Conservation (phyloP, 2,888 invertebrate genomes). For the Lochmaea capreae region DNA sequence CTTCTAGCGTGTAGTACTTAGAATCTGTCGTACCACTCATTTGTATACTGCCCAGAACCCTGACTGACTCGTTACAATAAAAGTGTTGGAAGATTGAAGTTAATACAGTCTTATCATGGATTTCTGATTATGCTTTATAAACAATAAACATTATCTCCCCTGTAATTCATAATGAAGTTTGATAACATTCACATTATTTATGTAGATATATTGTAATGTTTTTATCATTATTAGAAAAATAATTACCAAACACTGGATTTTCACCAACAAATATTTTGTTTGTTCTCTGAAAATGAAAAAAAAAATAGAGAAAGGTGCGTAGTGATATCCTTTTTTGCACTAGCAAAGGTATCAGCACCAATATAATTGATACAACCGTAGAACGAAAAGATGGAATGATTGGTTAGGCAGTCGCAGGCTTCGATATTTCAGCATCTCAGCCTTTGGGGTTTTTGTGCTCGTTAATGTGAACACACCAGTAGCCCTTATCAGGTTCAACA, state of each 20-base stretch:
- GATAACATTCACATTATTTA: not conserved
- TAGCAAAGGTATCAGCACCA: too few relatives aligned
- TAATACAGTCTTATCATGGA: not conserved
- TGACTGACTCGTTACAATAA: not conserved
- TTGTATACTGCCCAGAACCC: not conserved
- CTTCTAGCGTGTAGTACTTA: slow-evolving; percentile 59
- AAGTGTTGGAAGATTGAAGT: not conserved
- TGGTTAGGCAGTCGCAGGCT: too few relatives aligned
- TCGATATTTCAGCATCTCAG: too few relatives aligned
- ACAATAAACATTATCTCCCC: slow-evolving; percentile 2
- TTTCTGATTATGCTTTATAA: not conserved
- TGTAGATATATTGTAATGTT: not conserved
- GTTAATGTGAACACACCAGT: too few relatives aligned
- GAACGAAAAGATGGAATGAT: too few relatives aligned
- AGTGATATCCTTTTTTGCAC: too few relatives aligned
- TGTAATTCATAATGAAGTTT: not conserved
- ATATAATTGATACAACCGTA: too few relatives aligned
- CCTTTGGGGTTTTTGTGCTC: too few relatives aligned
- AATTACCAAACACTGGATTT: not conserved
- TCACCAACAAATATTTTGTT: too few relatives aligned
- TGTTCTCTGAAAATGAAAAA: too few relatives aligned
- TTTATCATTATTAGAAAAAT: not conserved
- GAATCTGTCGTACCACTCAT: not conserved
- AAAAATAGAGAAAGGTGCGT: too few relatives aligned
- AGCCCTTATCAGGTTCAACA: too few relatives aligned